Base-by-base conservation (phyloP, 2,888 invertebrate genomes). In the Cataglyphis cursor region DNA sequence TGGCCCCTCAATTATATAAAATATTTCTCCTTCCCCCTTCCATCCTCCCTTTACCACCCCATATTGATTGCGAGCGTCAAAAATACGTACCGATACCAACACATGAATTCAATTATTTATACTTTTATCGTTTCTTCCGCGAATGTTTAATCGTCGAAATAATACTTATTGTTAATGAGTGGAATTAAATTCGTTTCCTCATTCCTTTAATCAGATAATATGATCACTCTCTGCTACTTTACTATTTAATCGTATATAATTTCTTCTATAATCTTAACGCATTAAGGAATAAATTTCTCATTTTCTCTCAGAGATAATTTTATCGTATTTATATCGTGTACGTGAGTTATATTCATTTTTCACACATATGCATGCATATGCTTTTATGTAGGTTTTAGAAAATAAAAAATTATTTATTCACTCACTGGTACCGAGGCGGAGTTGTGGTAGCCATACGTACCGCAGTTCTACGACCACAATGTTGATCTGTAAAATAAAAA, bases 1-100 rank as follows among this genome's bases (percentile, higher is more conserved):
- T 78, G 76, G 15, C 44, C 18, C 21, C 66, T 41, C 57, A 8
- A 68, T 78, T 57, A 24, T 64, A 21, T 35, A n/a, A 44, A 59
- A 41, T 57, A 41, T 68, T 59, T 68, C 21, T 59, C 62, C 51
- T 51, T 6, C n/a, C 15, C 15, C 10, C 28, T 21, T 21, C 54
- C 48, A 3, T 4, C 18, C 44, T 15, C 44, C 44, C 44, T 8
- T 6, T 48, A 5, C n/a, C 4, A 6, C 41, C 10, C 21, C 1
- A 12, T 10, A 35, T 12, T 3, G 3, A 64, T 54, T 38, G 28
- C 31, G 64, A 38, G 54, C 35, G 15, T 51, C 15, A n/a, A 0
- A 24, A 51, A 24, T 35, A 31, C 12, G 10, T 54, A 24, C 38
- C 6, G 28, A 48, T 18, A 24, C 4, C 24, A 3, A 10, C 4